phyloP scores from a whole-genome alignment of 1,140 invertebrate genomes.

The Drosophila baimaii region DNA sequence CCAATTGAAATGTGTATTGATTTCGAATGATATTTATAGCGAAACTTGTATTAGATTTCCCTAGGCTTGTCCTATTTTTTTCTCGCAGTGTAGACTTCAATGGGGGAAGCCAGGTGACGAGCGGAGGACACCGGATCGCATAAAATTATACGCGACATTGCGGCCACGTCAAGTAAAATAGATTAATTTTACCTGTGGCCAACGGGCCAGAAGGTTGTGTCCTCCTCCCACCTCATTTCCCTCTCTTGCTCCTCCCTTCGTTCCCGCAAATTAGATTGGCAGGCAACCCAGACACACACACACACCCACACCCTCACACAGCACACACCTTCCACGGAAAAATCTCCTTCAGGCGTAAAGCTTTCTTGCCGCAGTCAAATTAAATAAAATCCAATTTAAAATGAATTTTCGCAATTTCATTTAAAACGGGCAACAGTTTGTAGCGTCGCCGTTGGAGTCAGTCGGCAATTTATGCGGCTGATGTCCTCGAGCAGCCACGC shows the following conservation, averaged over 20 bases:
- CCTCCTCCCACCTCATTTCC: slow-evolving; percentile 17
- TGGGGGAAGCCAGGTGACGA: neutral
- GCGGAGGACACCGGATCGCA: slow-evolving; percentile 46
- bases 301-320: neutral
- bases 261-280: slow-evolving; percentile 73
- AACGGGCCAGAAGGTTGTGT: slow-evolving; percentile 63
- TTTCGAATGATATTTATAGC: neutral
- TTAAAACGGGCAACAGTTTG: slow-evolving; percentile 65
- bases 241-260: neutral
- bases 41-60: neutral
- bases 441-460: slow-evolving; percentile 27
- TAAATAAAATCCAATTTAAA: slow-evolving; percentile 84
- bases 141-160: slow-evolving; percentile 80
- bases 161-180: slow-evolving; percentile 80
- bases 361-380: slow-evolving; percentile 78
- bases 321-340: slow-evolving; percentile 21
- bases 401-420: slow-evolving; percentile 83
- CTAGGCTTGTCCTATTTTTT: neutral
- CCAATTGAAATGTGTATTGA: neutral
- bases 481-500: slow-evolving; percentile 24
- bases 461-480: slow-evolving; percentile 53
- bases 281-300: slow-evolving; percentile 43
- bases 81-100: slow-evolving; percentile 10
- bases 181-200: slow-evolving; percentile 80
- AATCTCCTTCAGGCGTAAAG: slow-evolving; percentile 63